A percentile compares a stretch with the other conserved stretches of the same genome.
Conservation (phyloP, 2,888 invertebrate genomes). For the Sinopyrophorus schimmeli region DNA sequence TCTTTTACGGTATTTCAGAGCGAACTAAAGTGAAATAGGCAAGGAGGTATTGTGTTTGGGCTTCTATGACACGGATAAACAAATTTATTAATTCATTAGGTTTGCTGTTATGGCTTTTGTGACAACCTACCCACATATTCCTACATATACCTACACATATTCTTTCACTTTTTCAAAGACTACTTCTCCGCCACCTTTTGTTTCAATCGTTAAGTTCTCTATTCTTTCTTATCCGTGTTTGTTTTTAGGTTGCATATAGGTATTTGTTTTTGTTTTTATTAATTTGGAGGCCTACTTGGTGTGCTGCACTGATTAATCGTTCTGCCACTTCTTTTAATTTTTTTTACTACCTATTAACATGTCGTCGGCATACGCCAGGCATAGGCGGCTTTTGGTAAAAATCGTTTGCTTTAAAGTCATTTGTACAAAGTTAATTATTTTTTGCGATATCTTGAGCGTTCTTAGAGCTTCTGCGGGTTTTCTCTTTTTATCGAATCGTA, state of each 20-base stretch:
- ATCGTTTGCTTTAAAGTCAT: conserved; percentile 8
- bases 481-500: too few species aligned
- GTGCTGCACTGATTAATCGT: conserved; percentile 1
- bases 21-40: too few species aligned
- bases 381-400: conserved; percentile 9
- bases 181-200: conserved; percentile 6
- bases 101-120: too few species aligned
- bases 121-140: too few species aligned
- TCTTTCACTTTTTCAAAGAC: conserved; percentile 7
- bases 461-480: too few species aligned
- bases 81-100: too few species aligned
- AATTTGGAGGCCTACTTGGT: conserved; percentile 5
- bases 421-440: too few species aligned
- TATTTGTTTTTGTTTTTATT: background rate
- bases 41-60: too few species aligned
- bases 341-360: conserved; percentile 4
- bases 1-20: too few species aligned
- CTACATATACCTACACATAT: too few species aligned
- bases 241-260: conserved; percentile 2
- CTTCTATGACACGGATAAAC: too few species aligned
- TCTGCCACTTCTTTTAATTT: conserved; percentile 8
- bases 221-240: conserved; percentile 5
- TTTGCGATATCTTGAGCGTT: too few species aligned
- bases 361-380: conserved; percentile 3
- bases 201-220: conserved; percentile 6